A percentile compares a stretch with the other conserved stretches of the same genome.
These are phyloP conservation scores for Arizona elegans DNA, from an alignment of 2,113 vertebrate species.

Conservation along the genomic window DNA sequence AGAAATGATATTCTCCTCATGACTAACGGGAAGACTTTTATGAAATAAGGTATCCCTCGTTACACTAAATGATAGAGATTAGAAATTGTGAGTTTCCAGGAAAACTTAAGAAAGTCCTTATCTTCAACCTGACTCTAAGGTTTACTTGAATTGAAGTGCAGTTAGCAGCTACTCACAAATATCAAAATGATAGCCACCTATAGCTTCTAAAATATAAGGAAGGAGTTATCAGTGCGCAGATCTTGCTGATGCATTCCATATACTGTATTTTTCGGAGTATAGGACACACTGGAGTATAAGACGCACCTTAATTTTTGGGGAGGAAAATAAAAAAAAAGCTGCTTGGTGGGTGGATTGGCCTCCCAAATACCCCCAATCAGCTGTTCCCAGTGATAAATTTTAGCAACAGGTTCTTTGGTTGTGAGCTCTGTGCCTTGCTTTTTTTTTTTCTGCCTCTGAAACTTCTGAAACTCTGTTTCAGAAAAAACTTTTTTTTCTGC, in stretches of 20 bases:
- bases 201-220: neutral
- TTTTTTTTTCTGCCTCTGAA: too few relatives aligned
- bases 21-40: neutral
- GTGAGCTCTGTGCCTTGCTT: too few relatives aligned
- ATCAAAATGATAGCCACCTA: neutral
- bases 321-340: too few relatives aligned
- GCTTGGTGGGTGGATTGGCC: too few relatives aligned
- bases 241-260: neutral
- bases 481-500: too few relatives aligned
- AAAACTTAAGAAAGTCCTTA: neutral
- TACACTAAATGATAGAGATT: neutral
- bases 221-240: neutral
- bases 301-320: too few relatives aligned
- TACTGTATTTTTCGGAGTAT: neutral
- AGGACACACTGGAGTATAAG: too few relatives aligned
- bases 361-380: too few relatives aligned
- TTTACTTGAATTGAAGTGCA: neutral
- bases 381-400: too few relatives aligned
- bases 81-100: neutral
- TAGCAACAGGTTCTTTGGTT: too few relatives aligned
- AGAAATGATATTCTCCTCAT: neutral
- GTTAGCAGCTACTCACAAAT: neutral
- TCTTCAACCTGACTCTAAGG: neutral
- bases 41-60: neutral
- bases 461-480: too few relatives aligned